Evolutionary conservation across 2,797 vertebrate species (phyloP).

Genomic region (Neopelma chrysocephalum): DNA sequence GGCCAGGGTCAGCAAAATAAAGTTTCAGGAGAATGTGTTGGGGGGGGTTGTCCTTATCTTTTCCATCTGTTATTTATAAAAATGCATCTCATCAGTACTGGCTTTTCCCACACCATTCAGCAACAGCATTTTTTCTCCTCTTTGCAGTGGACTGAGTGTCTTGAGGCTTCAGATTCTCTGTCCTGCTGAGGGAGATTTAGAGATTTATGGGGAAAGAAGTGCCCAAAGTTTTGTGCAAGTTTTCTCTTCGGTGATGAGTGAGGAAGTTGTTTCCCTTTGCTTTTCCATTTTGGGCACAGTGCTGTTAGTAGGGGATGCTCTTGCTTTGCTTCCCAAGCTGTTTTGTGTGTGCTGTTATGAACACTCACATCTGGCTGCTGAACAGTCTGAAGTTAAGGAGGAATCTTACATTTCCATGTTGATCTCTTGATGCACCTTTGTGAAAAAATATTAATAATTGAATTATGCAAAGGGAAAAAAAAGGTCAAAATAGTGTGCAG

Average conservation of each 20-base stretch:
- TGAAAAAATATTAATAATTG: background rate
- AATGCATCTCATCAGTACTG: background rate
- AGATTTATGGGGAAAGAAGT: fast-evolving
- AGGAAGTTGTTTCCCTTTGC: background rate
- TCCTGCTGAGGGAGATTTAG: background rate
- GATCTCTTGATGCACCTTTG: background rate
- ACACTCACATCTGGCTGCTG: background rate
- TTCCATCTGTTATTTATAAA: background rate
- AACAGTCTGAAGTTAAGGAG: background rate
- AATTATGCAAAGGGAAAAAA: background rate
- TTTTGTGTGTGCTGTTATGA: background rate
- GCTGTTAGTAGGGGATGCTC: background rate
- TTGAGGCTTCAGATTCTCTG: background rate
- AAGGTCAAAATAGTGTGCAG: background rate
- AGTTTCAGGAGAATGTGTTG: background rate
- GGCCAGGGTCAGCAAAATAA: background rate
- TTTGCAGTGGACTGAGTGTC: background rate
- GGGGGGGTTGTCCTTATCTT: background rate
- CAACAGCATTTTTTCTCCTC: background rate
- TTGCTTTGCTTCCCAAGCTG: background rate
- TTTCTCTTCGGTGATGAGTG: background rate
- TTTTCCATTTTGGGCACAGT: background rate
- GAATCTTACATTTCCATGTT: background rate
- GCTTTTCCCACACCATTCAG: background rate
- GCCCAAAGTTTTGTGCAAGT: background rate